These are phyloP conservation scores for Sipha flava DNA, from an alignment of 1,140 invertebrate species.

Conservation along the genomic window DNA sequence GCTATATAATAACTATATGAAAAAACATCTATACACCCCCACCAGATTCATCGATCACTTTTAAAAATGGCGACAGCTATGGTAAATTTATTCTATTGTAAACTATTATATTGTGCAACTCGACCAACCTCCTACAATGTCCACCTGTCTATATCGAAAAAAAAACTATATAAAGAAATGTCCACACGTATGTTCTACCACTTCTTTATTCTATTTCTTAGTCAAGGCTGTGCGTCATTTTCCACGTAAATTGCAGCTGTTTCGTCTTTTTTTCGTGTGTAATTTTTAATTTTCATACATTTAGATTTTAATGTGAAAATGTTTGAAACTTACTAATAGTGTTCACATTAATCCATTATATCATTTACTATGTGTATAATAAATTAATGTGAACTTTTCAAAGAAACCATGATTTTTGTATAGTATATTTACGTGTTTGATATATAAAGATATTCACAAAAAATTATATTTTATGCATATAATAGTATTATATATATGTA, in stretches of 20 bases:
- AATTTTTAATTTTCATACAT: too few relatives aligned
- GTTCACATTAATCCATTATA: too few relatives aligned
- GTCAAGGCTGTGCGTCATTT: not conserved
- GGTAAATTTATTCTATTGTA: constrained; percentile 7
- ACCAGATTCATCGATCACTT: not conserved
- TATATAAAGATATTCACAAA: too few relatives aligned
- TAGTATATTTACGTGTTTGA: too few relatives aligned
- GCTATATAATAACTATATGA: not conserved
- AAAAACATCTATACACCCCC: not conserved
- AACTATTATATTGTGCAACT: not conserved
- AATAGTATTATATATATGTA: too few relatives aligned
- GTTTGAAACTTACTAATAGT: too few relatives aligned
- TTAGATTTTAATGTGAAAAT: too few relatives aligned
- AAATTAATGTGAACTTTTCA: too few relatives aligned
- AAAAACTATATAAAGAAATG: not conserved
- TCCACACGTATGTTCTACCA: not conserved
- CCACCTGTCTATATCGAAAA: not conserved
- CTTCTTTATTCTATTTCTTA: not conserved
- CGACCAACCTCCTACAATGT: constrained; percentile 2
- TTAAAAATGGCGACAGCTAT: constrained; percentile 22
- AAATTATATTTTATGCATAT: too few relatives aligned
- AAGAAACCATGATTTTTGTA: too few relatives aligned
- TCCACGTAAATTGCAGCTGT: not conserved
- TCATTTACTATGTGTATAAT: too few relatives aligned
- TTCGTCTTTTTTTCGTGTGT: not conserved